These are phyloP conservation scores for Allobates femoralis DNA, from an alignment of 2,797 vertebrate species.

Conservation along the genomic window DNA sequence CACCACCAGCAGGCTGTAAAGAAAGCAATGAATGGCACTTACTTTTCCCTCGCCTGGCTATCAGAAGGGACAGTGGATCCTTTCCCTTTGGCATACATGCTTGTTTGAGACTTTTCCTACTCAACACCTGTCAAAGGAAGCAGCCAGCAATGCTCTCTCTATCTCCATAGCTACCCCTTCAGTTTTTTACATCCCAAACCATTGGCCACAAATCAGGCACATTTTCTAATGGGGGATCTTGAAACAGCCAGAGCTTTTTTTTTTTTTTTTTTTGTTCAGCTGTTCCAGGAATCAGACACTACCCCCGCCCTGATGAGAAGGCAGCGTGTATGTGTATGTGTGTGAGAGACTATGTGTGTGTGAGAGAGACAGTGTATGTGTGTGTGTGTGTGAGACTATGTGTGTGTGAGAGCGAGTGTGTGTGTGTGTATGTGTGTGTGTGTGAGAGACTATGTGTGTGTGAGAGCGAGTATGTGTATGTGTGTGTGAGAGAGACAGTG, in stretches of 20 bases:
- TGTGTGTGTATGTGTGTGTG: no score
- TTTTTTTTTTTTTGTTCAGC: slow-evolving; percentile 81
- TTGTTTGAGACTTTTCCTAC: slow-evolving; percentile 84
- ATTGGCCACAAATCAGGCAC: slow-evolving; percentile 89
- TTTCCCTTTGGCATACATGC: slow-evolving; percentile 95
- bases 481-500: no score
- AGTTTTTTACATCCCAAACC: slow-evolving; percentile 84
- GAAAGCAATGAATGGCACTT: slow-evolving; percentile 74
- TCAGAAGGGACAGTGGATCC: slow-evolving; percentile 94
- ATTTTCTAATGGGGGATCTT: slow-evolving; percentile 87
- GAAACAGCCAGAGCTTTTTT: slow-evolving; percentile 86
- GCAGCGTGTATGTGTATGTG: slow-evolving; percentile 71
- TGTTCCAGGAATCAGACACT: slow-evolving; percentile 86
- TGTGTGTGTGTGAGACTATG: no score
- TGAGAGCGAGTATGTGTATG: no score
- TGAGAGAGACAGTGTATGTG: no score
- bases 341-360: no score
- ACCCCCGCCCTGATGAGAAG: slow-evolving; percentile 76
- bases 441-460: no score
- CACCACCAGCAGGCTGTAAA: background rate
- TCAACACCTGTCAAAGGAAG: slow-evolving; percentile 92
- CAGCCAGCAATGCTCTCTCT: slow-evolving; percentile 79
- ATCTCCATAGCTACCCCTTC: slow-evolving; percentile 90
- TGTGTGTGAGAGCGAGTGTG: no score
- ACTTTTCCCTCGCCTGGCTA: slow-evolving; percentile 95